Evolutionary conservation across 37 sponge, comb jelly and placozoan species (phyloP).

Genomic region (Halichondria panicea): DNA sequence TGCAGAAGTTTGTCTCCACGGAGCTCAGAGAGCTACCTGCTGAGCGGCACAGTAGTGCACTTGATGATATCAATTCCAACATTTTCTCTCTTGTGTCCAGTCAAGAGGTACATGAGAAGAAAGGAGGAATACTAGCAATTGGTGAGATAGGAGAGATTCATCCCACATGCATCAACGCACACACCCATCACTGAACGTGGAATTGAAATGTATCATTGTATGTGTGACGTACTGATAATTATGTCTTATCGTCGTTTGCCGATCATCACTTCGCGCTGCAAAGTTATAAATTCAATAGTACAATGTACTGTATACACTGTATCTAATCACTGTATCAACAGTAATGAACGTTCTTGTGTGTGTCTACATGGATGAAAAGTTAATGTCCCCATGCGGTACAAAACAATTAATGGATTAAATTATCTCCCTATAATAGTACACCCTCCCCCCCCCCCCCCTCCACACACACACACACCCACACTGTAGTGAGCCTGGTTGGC

Average conservation of each 20-base stretch:
- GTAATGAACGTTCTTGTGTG: too few relatives aligned
- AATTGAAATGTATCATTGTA: background rate
- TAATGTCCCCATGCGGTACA: too few relatives aligned
- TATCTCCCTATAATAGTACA: background rate
- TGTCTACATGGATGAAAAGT: too few relatives aligned
- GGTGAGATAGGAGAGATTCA: slow-evolving; percentile 58
- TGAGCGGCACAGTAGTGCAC: slow-evolving; percentile 51
- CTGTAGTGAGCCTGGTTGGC: slow-evolving; percentile 65
- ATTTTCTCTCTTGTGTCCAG: slow-evolving; percentile 79
- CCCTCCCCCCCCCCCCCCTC: slow-evolving; percentile 2
- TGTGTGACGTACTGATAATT: background rate
- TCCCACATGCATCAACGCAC: background rate
- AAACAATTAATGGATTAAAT: background rate
- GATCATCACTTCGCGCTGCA: too few relatives aligned
- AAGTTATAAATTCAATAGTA: too few relatives aligned
- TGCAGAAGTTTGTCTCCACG: slow-evolving; percentile 74
- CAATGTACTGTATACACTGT: too few relatives aligned
- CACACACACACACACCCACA: slow-evolving; percentile 2
- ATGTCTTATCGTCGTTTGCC: too few relatives aligned
- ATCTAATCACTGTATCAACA: too few relatives aligned
- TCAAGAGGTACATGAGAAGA: slow-evolving; percentile 90
- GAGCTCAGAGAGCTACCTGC: slow-evolving; percentile 80
- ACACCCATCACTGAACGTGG: background rate
- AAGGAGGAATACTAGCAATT: slow-evolving; percentile 92
- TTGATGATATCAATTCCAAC: slow-evolving; percentile 79